Evolutionary conservation across 2,113 vertebrate species (phyloP).

Genomic region (Scalopus aquaticus): DNA sequence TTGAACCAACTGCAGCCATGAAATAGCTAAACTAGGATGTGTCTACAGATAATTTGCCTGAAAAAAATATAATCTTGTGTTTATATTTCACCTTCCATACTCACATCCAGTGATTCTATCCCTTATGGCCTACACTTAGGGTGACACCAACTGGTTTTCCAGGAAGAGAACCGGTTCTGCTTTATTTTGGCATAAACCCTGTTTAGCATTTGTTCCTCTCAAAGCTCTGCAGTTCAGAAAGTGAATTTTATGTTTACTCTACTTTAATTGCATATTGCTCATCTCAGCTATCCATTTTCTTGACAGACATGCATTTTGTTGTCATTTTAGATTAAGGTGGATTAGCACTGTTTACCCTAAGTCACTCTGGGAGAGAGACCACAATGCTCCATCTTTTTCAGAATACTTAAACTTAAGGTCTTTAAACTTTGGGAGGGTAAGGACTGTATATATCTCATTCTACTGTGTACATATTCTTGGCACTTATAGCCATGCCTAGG

Average conservation of each 20-base stretch:
- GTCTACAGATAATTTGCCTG: neutral
- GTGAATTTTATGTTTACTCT: neutral
- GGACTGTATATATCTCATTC: neutral
- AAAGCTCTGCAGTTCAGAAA: neutral
- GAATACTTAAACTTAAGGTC: neutral
- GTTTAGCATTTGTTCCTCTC: neutral
- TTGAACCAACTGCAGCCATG: neutral
- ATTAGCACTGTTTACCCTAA: neutral
- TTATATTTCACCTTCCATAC: neutral
- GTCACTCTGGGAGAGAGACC: neutral
- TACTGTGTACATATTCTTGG: neutral
- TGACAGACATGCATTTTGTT: neutral
- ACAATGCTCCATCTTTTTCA: neutral
- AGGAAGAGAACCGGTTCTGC: neutral
- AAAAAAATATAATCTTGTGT: neutral
- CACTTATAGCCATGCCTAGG: neutral
- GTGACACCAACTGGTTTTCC: neutral
- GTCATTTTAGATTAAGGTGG: neutral
- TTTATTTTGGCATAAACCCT: neutral
- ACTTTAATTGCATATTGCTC: neutral
- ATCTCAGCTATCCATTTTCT: neutral
- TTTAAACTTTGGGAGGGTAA: neutral
- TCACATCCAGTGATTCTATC: neutral
- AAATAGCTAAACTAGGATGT: neutral
- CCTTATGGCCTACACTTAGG: neutral